A percentile compares a stretch with the other conserved stretches of the same genome.
Evolutionary conservation across 2,888 invertebrate genomes (phyloP).

Genomic region (Cerceris ruficornis): DNA sequence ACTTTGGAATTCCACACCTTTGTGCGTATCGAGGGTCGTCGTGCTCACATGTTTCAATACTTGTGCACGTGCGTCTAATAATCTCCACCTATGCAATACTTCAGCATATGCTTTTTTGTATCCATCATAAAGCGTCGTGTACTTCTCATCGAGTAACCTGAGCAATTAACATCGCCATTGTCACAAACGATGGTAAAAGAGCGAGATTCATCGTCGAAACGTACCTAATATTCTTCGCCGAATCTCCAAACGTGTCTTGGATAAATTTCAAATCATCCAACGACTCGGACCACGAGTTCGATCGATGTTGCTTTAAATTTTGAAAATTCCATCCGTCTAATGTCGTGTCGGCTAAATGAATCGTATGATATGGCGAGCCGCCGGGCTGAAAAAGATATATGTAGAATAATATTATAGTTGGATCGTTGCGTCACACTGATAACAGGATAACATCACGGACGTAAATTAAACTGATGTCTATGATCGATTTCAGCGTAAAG

Average conservation of each 20-base stretch:
- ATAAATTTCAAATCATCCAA: slow-evolving; percentile 87
- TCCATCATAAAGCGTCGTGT: slow-evolving; percentile 87
- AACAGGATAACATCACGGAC: background rate
- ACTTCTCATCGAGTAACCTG: slow-evolving; percentile 81
- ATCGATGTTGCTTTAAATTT: slow-evolving; percentile 87
- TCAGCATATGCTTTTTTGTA: slow-evolving; percentile 95
- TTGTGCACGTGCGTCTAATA: slow-evolving; percentile 90
- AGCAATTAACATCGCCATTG: background rate
- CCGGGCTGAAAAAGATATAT: slow-evolving; percentile 84
- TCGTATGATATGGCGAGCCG: slow-evolving; percentile 95
- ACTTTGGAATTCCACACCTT: slow-evolving; percentile 88
- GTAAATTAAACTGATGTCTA: slow-evolving; percentile 25
- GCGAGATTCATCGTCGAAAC: background rate
- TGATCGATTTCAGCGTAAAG: slow-evolving; percentile 44
- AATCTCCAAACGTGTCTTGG: slow-evolving; percentile 76
- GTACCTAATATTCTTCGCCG: slow-evolving; percentile 74
- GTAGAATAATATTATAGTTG: background rate
- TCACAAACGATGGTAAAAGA: slow-evolving; percentile 13
- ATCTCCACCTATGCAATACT: slow-evolving; percentile 92
- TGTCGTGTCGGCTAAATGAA: slow-evolving; percentile 90
- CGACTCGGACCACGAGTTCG: slow-evolving; percentile 94
- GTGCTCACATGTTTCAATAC: slow-evolving; percentile 85
- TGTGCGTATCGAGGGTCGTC: slow-evolving; percentile 82
- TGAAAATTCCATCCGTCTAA: slow-evolving; percentile 91
- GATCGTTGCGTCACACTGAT: background rate